These are phyloP conservation scores for Ligdia adustata DNA, from an alignment of 2,888 invertebrate species.

Conservation along the genomic window DNA sequence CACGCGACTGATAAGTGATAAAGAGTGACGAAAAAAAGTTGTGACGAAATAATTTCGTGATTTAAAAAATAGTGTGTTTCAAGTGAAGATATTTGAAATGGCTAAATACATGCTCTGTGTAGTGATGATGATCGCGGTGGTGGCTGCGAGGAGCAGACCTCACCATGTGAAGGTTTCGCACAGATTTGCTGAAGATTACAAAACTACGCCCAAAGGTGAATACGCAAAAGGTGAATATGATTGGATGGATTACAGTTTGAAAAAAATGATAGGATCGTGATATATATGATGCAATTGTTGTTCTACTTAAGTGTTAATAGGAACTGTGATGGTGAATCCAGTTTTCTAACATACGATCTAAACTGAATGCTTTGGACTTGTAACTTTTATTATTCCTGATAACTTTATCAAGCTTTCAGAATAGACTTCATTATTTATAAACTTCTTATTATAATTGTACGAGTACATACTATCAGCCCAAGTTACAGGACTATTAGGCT, in stretches of 20 bases:
- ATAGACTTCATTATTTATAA: no score
- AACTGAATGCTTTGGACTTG: no score
- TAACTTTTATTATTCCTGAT: no score
- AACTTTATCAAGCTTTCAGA: no score
- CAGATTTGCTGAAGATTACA: slow-evolving; percentile 43
- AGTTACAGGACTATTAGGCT: no score
- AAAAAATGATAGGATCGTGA: not conserved
- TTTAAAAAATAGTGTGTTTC: not conserved
- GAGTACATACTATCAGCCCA: no score
- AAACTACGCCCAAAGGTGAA: slow-evolving; percentile 46
- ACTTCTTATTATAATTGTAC: no score
- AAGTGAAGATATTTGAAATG: slow-evolving; percentile 46
- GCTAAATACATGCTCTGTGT: slow-evolving; percentile 62
- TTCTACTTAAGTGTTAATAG: slow-evolving; percentile 18
- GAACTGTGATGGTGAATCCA: not conserved
- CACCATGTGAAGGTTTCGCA: slow-evolving; percentile 67
- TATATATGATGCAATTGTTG: slow-evolving; percentile 26
- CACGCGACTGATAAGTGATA: slow-evolving; percentile 34
- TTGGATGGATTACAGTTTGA: slow-evolving; percentile 10
- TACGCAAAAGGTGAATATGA: slow-evolving; percentile 59
- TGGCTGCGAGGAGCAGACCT: slow-evolving; percentile 50
- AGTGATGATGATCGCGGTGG: slow-evolving; percentile 57
- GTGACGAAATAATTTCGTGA: slow-evolving; percentile 4
- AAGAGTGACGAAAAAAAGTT: slow-evolving; percentile 11
- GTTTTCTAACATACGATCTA: not conserved